These are phyloP conservation scores for Nasua narica DNA, from an alignment of 2,797 vertebrate species.

Conservation along the genomic window DNA sequence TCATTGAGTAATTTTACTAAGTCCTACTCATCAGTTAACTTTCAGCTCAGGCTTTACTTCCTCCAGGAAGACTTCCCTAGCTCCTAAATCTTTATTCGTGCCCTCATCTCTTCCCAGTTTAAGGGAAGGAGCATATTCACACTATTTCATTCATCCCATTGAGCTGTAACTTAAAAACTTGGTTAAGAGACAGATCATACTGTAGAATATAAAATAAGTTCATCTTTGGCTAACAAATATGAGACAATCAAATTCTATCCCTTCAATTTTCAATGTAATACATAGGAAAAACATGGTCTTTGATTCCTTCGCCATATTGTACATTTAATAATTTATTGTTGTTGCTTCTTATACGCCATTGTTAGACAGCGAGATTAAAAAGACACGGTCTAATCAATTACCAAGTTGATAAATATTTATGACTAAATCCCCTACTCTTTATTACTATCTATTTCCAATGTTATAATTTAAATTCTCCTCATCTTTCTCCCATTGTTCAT, in stretches of 20 bases:
- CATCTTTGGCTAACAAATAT: neutral
- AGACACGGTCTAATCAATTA: neutral
- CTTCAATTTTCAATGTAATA: neutral
- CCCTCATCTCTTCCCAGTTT: neutral
- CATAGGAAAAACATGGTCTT: neutral
- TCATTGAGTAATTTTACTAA: neutral
- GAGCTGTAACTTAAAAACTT: neutral
- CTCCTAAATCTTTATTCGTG: neutral
- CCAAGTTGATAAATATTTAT: neutral
- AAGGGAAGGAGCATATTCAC: neutral
- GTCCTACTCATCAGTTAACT: neutral
- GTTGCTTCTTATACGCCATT: neutral
- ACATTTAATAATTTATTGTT: neutral
- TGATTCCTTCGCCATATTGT: neutral
- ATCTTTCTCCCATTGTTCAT: neutral
- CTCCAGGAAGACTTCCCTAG: neutral
- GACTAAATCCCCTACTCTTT: neutral
- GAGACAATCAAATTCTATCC: neutral
- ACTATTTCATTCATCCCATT: neutral
- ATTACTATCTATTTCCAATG: neutral
- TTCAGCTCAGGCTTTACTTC: neutral
- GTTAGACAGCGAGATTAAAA: neutral
- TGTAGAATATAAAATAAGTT: neutral
- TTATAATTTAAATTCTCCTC: neutral
- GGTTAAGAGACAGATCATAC: neutral